Percentiles rank a stretch among this genome's conserved stretches.
Conservation (phyloP, 2,888 invertebrate species). For the Drosophila paracracens region DNA sequence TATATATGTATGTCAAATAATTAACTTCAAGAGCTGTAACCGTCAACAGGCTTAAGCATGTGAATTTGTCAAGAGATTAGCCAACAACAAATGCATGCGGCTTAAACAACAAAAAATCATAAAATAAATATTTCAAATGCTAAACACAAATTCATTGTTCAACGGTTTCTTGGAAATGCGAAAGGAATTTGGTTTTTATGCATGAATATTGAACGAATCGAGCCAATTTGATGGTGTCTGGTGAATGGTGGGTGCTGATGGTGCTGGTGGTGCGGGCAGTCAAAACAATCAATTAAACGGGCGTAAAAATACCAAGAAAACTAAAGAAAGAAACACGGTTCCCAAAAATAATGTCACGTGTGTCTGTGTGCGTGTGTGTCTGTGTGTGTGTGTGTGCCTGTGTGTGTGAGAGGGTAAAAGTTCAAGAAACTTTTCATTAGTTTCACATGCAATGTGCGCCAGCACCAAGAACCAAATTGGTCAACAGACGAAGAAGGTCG, state of each 20-base stretch:
- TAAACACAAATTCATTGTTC: conserved; percentile 46
- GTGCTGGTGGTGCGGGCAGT: conserved; percentile 29
- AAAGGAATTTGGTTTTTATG: conserved; percentile 33
- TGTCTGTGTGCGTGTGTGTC: not conserved
- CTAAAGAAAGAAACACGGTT: conserved; percentile 18
- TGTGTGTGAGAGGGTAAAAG: conserved; percentile 29
- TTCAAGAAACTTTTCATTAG: conserved; percentile 64
- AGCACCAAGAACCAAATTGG: conserved; percentile 1
- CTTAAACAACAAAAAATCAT: conserved; percentile 18
- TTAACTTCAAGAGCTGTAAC: conserved; percentile 57
- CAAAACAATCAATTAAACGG: conserved; percentile 65
- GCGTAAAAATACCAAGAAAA: conserved; percentile 47
- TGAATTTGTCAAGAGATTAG: conserved; percentile 54
- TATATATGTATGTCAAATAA: conserved; percentile 23
- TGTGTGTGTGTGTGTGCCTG: conserved; percentile 6
- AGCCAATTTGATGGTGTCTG: conserved; percentile 28
- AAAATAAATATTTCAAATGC: conserved; percentile 28
- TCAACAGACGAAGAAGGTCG: conserved; percentile 19
- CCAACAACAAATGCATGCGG: conserved; percentile 2
- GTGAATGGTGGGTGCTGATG: not conserved
- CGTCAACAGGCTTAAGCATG: conserved; percentile 57
- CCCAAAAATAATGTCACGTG: conserved; percentile 45
- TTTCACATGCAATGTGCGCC: conserved; percentile 52
- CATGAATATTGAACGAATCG: conserved; percentile 29
- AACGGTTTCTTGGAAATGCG: conserved; percentile 44